Conservation (phyloP, 1,140 invertebrate genomes). For the Drepana arcuata region DNA sequence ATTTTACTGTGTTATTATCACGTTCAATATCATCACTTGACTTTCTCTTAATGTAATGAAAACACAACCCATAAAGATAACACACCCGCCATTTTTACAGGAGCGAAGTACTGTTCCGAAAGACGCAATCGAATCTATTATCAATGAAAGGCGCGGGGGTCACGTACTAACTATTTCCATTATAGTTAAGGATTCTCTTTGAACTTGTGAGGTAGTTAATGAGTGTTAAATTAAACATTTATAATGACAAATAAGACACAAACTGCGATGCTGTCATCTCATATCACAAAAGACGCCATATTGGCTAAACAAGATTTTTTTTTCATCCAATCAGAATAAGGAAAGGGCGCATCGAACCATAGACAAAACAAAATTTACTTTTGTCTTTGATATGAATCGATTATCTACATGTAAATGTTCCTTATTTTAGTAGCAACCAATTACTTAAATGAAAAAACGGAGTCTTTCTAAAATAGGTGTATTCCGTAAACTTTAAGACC, state of each 20-base stretch:
- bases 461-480: too few relatives aligned
- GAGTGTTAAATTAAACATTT: slow-evolving; percentile 45
- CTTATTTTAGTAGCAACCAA: too few relatives aligned
- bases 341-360: too few relatives aligned
- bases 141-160: slow-evolving; percentile 19
- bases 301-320: too few relatives aligned
- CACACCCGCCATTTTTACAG: slow-evolving; percentile 72
- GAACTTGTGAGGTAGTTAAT: slow-evolving; percentile 55
- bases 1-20: too few relatives aligned
- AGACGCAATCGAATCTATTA: slow-evolving; percentile 42
- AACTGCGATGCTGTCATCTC: slow-evolving; percentile 71
- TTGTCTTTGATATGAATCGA: too few relatives aligned
- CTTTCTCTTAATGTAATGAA: slow-evolving; percentile 55
- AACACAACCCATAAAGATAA: slow-evolving; percentile 71
- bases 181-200: slow-evolving; percentile 44
- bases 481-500: too few relatives aligned
- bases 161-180: slow-evolving; percentile 37
- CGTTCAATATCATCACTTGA: slow-evolving; percentile 24
- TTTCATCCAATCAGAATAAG: too few relatives aligned
- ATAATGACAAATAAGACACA: slow-evolving; percentile 62
- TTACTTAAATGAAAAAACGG: too few relatives aligned
- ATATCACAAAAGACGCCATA: slow-evolving; percentile 68
- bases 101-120: slow-evolving; percentile 61
- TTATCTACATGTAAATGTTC: too few relatives aligned
- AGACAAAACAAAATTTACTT: too few relatives aligned